These are phyloP conservation scores for Eupithecia subumbrata DNA, from an alignment of 2,888 invertebrate genomes.

Conservation along the genomic window DNA sequence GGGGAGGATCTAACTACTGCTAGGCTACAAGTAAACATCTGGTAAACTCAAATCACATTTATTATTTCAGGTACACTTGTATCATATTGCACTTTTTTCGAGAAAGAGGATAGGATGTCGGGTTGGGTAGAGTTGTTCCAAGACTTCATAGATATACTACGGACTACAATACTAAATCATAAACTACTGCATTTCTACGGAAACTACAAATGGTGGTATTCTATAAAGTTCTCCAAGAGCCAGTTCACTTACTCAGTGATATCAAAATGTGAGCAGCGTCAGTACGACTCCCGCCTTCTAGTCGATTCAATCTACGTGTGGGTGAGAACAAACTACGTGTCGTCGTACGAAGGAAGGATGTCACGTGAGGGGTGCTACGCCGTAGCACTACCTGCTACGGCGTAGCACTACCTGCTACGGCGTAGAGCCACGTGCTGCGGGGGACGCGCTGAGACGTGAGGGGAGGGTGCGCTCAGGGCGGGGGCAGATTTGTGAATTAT, in stretches of 20 bases:
- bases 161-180: background rate
- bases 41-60: background rate
- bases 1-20: background rate
- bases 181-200: background rate
- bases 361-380: background rate
- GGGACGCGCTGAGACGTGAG: background rate
- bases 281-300: background rate
- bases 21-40: conserved; percentile 5
- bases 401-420: background rate
- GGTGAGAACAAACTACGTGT: background rate
- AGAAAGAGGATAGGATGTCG: background rate
- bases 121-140: background rate
- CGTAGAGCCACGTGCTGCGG: background rate
- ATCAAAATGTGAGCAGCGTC: background rate
- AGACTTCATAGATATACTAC: background rate
- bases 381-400: background rate
- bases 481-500: background rate
- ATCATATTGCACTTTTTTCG: background rate
- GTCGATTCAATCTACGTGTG: background rate
- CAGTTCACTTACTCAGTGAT: background rate
- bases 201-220: background rate
- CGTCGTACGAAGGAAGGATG: background rate
- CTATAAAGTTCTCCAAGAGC: background rate
- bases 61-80: background rate
- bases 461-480: background rate